Conservation (phyloP, 2,888 invertebrate species). For the Brachypalpus laphriformis region DNA sequence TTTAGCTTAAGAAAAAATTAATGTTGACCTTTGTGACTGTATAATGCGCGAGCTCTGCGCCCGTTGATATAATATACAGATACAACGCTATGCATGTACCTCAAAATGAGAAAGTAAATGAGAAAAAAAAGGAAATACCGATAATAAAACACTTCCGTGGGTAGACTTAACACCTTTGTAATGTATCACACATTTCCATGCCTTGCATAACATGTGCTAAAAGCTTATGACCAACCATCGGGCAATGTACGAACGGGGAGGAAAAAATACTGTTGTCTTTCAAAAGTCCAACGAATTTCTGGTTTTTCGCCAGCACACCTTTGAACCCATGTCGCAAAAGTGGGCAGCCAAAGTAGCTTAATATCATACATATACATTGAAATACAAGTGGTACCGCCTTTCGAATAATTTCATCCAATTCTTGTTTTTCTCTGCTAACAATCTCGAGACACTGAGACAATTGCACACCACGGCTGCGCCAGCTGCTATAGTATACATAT, state of each 20-base stretch:
- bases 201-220: slow-evolving; percentile 46
- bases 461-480: slow-evolving; percentile 16
- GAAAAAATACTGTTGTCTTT: not conserved
- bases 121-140: not conserved
- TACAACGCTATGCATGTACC: not conserved
- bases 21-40: too few relatives aligned
- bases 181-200: not conserved
- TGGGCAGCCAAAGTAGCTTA: slow-evolving; percentile 3
- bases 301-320: slow-evolving; percentile 36
- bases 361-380: too few relatives aligned
- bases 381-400: slow-evolving; percentile 72
- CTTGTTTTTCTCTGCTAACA: slow-evolving; percentile 35
- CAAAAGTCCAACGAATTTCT: not conserved
- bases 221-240: slow-evolving; percentile 16
- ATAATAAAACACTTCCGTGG: slow-evolving; percentile 25
- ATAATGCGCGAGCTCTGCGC: too few relatives aligned
- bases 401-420: slow-evolving; percentile 64
- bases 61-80: not conserved
- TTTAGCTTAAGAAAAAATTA: too few relatives aligned
- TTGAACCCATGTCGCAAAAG: slow-evolving; percentile 44
- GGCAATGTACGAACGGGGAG: not conserved
- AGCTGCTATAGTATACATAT: not conserved
- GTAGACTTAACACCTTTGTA: slow-evolving; percentile 21
- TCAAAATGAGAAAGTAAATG: not conserved
- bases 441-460: slow-evolving; percentile 14